Conservation (phyloP, 2,888 invertebrate species). For the Falcaria lacertinaria region DNA sequence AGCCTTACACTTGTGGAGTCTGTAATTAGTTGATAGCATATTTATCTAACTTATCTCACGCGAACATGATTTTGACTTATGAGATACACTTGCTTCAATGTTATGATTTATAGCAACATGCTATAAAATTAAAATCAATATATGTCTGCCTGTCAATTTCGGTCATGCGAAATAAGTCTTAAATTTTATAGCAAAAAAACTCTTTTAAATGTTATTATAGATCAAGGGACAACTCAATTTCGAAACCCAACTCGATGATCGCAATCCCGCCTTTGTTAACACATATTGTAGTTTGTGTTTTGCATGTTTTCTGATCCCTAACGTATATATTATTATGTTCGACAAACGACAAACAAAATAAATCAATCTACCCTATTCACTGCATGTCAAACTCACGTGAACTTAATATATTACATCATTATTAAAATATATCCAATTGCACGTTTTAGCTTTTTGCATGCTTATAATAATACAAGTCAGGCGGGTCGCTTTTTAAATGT, state of each 20-base stretch:
- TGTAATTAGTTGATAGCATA: slow-evolving; percentile 58
- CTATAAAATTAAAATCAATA: slow-evolving; percentile 39
- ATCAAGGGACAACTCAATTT: slow-evolving; percentile 8
- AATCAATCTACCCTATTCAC: too few relatives aligned
- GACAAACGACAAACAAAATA: too few relatives aligned
- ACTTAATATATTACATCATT: too few relatives aligned
- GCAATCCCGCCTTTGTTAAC: slow-evolving; percentile 70
- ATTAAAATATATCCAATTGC: too few relatives aligned
- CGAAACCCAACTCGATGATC: slow-evolving; percentile 67
- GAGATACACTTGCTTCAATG: slow-evolving; percentile 62
- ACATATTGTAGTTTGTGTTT: slow-evolving; percentile 12
- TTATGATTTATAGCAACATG: slow-evolving; percentile 59
- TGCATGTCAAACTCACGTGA: too few relatives aligned
- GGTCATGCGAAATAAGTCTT: background rate
- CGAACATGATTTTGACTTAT: slow-evolving; percentile 49
- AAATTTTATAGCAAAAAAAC: too few relatives aligned
- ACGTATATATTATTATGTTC: too few relatives aligned
- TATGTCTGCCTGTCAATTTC: background rate
- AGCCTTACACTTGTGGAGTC: slow-evolving; percentile 62
- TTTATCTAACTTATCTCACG: slow-evolving; percentile 49
- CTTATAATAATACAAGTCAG: too few relatives aligned
- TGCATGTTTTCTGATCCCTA: too few relatives aligned
- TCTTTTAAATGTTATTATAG: background rate
- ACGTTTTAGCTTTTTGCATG: too few relatives aligned
- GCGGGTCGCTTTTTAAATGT: too few relatives aligned